Evolutionary conservation across 2,113 vertebrate species (phyloP), one percentile per base, ranked within the genome.

Genomic region (Argyrosomus japonicus): DNA sequence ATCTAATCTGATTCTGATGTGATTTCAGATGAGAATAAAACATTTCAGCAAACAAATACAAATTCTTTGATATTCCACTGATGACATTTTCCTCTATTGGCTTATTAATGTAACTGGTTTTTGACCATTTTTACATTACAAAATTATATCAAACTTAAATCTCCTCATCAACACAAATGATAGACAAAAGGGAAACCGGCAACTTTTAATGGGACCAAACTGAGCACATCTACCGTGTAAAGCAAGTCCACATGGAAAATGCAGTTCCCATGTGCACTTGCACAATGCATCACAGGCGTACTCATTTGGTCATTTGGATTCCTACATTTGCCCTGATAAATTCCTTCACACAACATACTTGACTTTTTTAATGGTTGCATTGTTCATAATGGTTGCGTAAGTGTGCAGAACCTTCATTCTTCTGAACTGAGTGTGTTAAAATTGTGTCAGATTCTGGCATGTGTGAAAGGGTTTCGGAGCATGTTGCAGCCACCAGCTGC

Each of bases 401-500:
- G 62, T 4, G 45, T 48, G 72, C n/a, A 4, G 32, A 12, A 6
- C 18, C 29, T 65, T 45, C 65, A 70, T n/a, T 50, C 70, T 70
- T 25, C 15, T 69, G 3, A 80, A 48, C 58, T 32, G 75, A 76
- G 77, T 75, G 45, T 27, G 72, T 87, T 77, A 21, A 69, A n/a
- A 77, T 47, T 40, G 43, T 70, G 43, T 76, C 54, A 54, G 58
- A 83, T 84, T 90, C 68, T 85, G 48, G 63, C 63, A 60, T 62
- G 81, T 84, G 84, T 85, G 81, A 91, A 89, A 71, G 18, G 18
- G 50, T 70, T 83, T 6, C 57, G 62, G 51, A 18, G 48, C 50
- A 48, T 47, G 79, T 77, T 79, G 83, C 69, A 58, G 61, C 76
- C 71, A 81, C 87, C 81, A 87, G 88, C 88, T 92, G 88, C 77